A percentile compares a stretch with the other conserved stretches of the same genome.
phyloP scores from a whole-genome alignment of 2,113 vertebrate genomes.

The Thamnaconus septentrionalis region DNA sequence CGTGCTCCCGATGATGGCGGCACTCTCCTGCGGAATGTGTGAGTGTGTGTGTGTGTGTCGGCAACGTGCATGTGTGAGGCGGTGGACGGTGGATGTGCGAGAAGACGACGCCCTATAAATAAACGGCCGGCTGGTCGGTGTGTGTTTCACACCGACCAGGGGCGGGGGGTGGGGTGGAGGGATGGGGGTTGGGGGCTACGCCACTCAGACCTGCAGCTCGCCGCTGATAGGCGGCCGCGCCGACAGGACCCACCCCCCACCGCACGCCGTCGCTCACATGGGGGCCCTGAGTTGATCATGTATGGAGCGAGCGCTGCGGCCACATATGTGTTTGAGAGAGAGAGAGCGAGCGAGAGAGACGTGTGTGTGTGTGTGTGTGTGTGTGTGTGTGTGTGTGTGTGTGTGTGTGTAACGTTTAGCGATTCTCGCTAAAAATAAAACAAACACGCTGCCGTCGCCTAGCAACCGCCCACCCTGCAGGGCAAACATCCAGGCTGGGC shows the following conservation, averaged over 20 bases:
- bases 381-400: slow-evolving; percentile 6
- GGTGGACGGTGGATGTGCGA: slow-evolving; percentile 60
- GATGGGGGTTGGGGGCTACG: slow-evolving; percentile 24
- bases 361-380: slow-evolving; percentile 17
- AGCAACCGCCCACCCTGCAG: slow-evolving; percentile 72
- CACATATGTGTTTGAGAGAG: not conserved
- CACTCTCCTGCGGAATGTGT: slow-evolving; percentile 42
- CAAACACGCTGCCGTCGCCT: slow-evolving; percentile 70
- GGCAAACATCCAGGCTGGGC: slow-evolving; percentile 73
- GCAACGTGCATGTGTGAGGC: slow-evolving; percentile 50
- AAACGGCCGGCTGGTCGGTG: slow-evolving; percentile 38
- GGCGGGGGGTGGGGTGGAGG: slow-evolving; percentile 42
- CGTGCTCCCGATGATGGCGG: slow-evolving; percentile 48
- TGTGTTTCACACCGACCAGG: slow-evolving; percentile 58
- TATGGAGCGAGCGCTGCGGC: too few relatives aligned
- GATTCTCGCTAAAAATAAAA: slow-evolving; percentile 79
- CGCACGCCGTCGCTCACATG: not conserved
- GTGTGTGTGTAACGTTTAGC: slow-evolving; percentile 52
- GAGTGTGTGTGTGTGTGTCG: slow-evolving; percentile 4
- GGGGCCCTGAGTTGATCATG: too few relatives aligned
- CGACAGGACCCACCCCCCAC: not conserved
- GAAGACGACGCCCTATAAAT: slow-evolving; percentile 68
- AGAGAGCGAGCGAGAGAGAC: not conserved
- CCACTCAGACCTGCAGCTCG: slow-evolving; percentile 62
- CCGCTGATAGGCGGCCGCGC: slow-evolving; percentile 7